phyloP scores from a whole-genome alignment of 92 coral and sea anemone species.

The Zoanthus gigantus region DNA sequence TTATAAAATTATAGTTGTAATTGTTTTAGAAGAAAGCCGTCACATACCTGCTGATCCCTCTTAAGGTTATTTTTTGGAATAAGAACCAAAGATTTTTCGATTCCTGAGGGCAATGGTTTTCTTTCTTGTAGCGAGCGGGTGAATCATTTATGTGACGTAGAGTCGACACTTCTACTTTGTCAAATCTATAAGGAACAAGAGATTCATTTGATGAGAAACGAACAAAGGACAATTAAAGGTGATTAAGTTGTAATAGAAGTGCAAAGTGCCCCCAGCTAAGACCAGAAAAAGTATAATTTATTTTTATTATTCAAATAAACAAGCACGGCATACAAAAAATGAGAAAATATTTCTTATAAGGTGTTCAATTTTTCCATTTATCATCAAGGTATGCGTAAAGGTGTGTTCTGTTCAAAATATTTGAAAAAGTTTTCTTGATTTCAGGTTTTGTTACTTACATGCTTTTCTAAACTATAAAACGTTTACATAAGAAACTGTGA shows the following conservation, averaged over 20 bases:
- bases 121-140: neutral
- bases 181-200: neutral
- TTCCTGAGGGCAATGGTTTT: neutral
- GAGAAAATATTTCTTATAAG: neutral
- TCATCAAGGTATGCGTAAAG: neutral
- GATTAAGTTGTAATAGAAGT: constrained; percentile 16
- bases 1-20: neutral
- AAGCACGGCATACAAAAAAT: neutral
- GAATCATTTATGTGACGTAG: neutral
- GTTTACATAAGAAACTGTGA: too few relatives aligned
- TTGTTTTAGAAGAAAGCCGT: neutral
- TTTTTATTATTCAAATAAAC: constrained; percentile 4
- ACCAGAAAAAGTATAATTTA: neutral
- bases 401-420: too few relatives aligned
- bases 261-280: constrained; percentile 31
- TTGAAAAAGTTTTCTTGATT: too few relatives aligned
- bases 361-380: neutral
- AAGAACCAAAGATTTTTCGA: neutral
- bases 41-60: neutral
- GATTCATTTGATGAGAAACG: constrained; percentile 14
- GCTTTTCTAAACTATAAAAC: too few relatives aligned
- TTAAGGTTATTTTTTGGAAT: neutral
- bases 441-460: too few relatives aligned
- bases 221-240: neutral
- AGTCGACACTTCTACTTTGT: neutral